Evolutionary conservation across 1,140 invertebrate genomes (phyloP), one percentile per base, ranked within the genome.

Genomic region (Drosophila takahashii): DNA sequence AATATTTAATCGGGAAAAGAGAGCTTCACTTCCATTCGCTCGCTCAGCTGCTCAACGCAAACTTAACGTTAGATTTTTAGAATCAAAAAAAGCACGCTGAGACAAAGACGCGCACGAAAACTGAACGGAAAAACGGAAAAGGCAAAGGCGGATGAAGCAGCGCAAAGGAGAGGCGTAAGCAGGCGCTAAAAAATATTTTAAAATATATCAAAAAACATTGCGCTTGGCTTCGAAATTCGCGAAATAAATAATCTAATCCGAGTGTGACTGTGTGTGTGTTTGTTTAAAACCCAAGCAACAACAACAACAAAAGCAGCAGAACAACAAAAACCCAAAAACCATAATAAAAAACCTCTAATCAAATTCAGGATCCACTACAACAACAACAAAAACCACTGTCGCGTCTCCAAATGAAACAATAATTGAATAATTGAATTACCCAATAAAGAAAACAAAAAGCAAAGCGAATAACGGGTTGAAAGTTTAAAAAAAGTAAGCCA

Each of bases 71-170:
- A n/a, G n/a, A n/a, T n/a, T 22, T 22, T 61, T 79, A 52, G 53
- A 65, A 76, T 58, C 41, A 87, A 86, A 87, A 56, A 61, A 77
- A 77, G 60, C 79, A 83, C 79, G 76, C 77, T 61, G 59, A 66
- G 65, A 69, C 42, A 13, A 39, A 67, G 73, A 52, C 51, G 58
- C 56, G 62, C 69, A 75, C 59, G 64, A 64, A 50, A 72, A 72
- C 69, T 42, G 57, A 64, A 80, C 70, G 59, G 50, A 77, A 59
- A 60, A 72, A 66, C 57, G 54, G 53, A n/a, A 60, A 53, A 61
- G 57, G 45, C 44, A 72, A 72, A 47, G 56, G 36, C 37, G 39
- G 47, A 74, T 42, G 72, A 50, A 51, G 42, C 62, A 57, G 54
- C n/a, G 36, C 51, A 41, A 22, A 47, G 18, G 42, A 44, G 18